Percentiles rank a stretch among this genome's conserved stretches.
These are phyloP conservation scores for Ahaetulla prasina DNA, from an alignment of 2,113 vertebrate genomes.

Conservation along the genomic window DNA sequence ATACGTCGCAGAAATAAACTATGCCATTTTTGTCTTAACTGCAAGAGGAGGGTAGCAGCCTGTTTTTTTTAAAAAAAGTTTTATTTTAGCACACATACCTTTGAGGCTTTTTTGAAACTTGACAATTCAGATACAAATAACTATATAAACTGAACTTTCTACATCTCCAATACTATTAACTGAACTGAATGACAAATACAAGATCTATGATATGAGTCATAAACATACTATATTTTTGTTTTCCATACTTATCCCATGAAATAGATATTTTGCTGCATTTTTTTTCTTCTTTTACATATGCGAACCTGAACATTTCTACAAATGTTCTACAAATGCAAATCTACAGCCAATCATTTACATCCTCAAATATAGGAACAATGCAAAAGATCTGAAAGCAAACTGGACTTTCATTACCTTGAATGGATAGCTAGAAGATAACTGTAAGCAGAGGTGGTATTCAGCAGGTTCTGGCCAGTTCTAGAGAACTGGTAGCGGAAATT, in stretches of 20 bases:
- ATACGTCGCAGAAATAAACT: slow-evolving; percentile 84
- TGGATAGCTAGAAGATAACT: not conserved
- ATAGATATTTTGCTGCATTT: not conserved
- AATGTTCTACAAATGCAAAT: too few species aligned
- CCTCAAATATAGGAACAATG: not conserved
- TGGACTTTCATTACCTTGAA: not conserved
- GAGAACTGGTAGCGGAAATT: too few species aligned
- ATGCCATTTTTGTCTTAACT: slow-evolving; percentile 91
- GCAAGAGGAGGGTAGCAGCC: slow-evolving; percentile 79
- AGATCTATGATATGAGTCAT: not conserved
- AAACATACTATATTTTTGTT: not conserved
- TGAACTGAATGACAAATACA: not conserved
- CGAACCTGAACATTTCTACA: not conserved
- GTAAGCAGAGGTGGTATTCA: too few species aligned
- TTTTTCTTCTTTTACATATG: not conserved
- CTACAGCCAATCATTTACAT: not conserved
- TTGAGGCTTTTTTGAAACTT: not conserved
- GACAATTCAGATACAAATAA: not conserved
- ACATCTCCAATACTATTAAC: not conserved
- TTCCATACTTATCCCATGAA: not conserved
- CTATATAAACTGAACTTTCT: not conserved
- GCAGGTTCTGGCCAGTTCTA: too few species aligned
- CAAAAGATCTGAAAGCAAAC: not conserved
- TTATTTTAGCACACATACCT: not conserved
- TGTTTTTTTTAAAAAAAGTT: slow-evolving; percentile 60